Evolutionary conservation across 2,797 vertebrate genomes (phyloP), one percentile per base, ranked within the genome.

Genomic region (Stomatorhinus walkeri): DNA sequence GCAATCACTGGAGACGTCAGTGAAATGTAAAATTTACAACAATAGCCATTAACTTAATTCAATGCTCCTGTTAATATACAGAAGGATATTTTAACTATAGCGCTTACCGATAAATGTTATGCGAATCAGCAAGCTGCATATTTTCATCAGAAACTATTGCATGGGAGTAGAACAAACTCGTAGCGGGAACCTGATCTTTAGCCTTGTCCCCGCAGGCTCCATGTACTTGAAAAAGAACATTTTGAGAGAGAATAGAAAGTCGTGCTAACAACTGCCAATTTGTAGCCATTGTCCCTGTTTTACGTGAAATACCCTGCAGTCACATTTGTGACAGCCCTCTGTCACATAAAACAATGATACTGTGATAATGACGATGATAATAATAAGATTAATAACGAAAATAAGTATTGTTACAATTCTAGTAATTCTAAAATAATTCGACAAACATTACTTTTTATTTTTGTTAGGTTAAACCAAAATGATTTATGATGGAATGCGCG

Each of bases 241-340:
- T 32, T 85, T 90, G 91, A 89, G 79, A 89, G 14, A 36, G 76
- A 91, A 86, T 88, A n/a, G 83, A 91, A 61, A 89, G n/a, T 88
- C 83, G 89, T 88, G 56, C 88, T 89, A 89, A 61, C 85, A 89
- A 85, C 51, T 14, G 85, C 9, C 87, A 89, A 88, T 90, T 90
- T 36, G 90, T 89, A 83, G 36, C 79, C 10, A 79, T 79, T 40
- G 72, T n/a, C 36, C 72, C 36, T 43, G 36, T 19, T 79, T n/a
- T 79, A 79, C 28, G 14, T 19, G 16, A 79, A 16, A 46, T 81
- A 81, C 40, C 76, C 76, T 46, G 76, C 76, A 81, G 76, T 43
- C 76, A 43, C 76, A 46, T 81, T 46, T 46, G 19, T 46, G n/a
- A 81, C 6, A 43, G 19, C 16, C 36, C 36, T 46, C 19, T 81